Evolutionary conservation across 2,888 invertebrate species (phyloP).

Genomic region (Harpalus rufipes): DNA sequence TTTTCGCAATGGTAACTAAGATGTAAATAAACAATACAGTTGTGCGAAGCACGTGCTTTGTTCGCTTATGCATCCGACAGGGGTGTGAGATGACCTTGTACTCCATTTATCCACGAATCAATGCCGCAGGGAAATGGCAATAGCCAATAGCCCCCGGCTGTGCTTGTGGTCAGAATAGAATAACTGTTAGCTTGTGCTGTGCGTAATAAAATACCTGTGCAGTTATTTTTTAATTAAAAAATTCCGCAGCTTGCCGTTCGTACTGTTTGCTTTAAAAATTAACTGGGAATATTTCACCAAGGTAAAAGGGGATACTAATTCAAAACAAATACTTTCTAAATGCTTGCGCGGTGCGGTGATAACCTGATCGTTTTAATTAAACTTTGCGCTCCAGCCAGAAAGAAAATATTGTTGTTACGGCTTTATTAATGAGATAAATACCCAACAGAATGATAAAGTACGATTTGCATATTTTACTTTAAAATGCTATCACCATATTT

Average conservation of each 20-base stretch:
- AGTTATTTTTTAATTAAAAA: conserved; percentile 66
- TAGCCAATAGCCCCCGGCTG: too few species aligned
- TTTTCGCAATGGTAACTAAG: too few species aligned
- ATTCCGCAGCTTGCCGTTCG: conserved; percentile 43
- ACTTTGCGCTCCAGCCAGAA: conserved; percentile 23
- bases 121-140: too few species aligned
- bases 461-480: neutral
- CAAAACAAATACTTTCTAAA: conserved; percentile 61
- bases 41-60: too few species aligned
- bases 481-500: neutral
- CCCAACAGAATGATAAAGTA: neutral
- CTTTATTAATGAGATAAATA: conserved; percentile 22
- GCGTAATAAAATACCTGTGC: conserved; percentile 56
- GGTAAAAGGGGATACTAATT: conserved; percentile 60
- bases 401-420: conserved; percentile 58
- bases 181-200: neutral
- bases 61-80: too few species aligned
- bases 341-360: conserved; percentile 36
- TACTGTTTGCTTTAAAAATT: conserved; percentile 63
- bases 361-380: conserved; percentile 61
- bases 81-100: too few species aligned
- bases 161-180: neutral
- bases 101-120: too few species aligned
- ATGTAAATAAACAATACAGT: too few species aligned
- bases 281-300: conserved; percentile 49